phyloP scores from a whole-genome alignment of 2,888 invertebrate genomes.

The Thera britannica region DNA sequence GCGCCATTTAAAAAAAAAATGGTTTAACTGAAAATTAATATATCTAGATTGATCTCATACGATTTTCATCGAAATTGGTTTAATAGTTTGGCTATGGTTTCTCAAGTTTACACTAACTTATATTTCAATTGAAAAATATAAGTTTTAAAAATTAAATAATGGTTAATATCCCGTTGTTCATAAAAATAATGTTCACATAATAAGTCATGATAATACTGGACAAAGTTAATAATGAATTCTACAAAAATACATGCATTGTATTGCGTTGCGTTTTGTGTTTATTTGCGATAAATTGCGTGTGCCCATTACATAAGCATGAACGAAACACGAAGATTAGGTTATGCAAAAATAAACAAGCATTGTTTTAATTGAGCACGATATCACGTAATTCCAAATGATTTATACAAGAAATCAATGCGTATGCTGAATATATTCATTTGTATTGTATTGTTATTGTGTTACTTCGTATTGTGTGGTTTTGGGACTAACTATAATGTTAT shows the following conservation, averaged over 20 bases:
- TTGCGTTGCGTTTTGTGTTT: constrained; percentile 11
- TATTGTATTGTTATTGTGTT: neutral
- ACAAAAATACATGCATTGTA: constrained; percentile 1
- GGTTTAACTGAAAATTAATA: too few species aligned
- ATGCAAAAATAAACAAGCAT: constrained; percentile 41
- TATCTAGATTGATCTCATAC: too few species aligned
- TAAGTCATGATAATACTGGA: neutral
- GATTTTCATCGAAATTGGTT: too few species aligned
- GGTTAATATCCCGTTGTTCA: too few species aligned
- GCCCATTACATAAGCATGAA: constrained; percentile 33
- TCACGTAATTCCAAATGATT: constrained; percentile 37
- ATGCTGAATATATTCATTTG: constrained; percentile 11
- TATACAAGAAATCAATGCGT: constrained; percentile 36
- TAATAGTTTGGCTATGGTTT: too few species aligned
- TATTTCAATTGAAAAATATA: too few species aligned
- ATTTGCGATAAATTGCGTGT: constrained; percentile 35
- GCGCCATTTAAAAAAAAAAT: too few species aligned
- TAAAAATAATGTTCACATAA: too few species aligned
- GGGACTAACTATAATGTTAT: too few species aligned
- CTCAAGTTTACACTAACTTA: too few species aligned
- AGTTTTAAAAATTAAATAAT: too few species aligned
- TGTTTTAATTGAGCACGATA: constrained; percentile 35
- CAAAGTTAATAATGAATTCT: neutral
- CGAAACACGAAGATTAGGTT: constrained; percentile 41
- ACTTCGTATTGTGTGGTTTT: neutral